Percentiles rank a stretch among this genome's conserved stretches.
These are phyloP conservation scores for Tragelaphus scriptus DNA, from an alignment of 2,113 vertebrate species.

Conservation along the genomic window DNA sequence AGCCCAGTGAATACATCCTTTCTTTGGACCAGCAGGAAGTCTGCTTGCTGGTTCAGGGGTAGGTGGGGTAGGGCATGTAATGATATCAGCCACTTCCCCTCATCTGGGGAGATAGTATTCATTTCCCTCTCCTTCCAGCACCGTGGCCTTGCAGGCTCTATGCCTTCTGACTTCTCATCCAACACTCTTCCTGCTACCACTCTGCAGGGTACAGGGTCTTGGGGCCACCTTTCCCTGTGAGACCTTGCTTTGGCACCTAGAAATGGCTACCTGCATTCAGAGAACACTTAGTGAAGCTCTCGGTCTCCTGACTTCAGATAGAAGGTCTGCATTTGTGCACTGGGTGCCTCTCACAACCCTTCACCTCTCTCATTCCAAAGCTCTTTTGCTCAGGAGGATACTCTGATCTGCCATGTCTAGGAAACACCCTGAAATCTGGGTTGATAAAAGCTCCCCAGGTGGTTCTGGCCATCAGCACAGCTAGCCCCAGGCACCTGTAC, in stretches of 20 bases:
- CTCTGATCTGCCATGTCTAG: background rate
- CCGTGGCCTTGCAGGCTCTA: accelerated
- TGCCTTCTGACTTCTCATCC: background rate
- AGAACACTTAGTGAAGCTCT: background rate
- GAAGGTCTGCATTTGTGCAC: background rate
- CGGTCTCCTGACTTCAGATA: accelerated
- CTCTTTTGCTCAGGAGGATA: background rate
- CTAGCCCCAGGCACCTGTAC: accelerated
- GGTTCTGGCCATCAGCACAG: background rate
- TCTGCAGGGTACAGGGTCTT: background rate
- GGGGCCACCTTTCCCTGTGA: background rate
- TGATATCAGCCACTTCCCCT: background rate
- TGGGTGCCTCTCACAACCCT: background rate
- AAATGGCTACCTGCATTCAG: background rate
- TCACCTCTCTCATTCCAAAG: background rate
- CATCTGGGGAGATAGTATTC: background rate
- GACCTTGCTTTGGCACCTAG: background rate
- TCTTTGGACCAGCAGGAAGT: background rate
- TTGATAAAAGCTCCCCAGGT: background rate
- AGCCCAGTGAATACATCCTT: background rate
- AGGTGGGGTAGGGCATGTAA: background rate
- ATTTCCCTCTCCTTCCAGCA: background rate
- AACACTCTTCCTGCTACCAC: background rate
- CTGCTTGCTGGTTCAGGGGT: background rate
- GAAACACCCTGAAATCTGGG: background rate